Evolutionary conservation across 2,888 invertebrate species (phyloP), one percentile per base, ranked within the genome.

Genomic region (Plebejus anna): DNA sequence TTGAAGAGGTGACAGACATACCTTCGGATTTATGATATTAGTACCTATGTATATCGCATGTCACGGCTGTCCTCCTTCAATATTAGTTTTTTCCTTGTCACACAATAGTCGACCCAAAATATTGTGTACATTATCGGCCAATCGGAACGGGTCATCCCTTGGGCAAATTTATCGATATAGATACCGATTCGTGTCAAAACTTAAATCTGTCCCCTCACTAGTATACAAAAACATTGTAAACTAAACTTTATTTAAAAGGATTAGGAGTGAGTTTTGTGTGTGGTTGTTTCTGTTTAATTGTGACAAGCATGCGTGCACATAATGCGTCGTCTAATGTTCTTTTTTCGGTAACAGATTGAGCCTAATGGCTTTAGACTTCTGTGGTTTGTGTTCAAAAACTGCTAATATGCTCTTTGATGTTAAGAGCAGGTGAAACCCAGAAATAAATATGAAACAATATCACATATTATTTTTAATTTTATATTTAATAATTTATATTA

Each of bases 231-330:
- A 16, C 59, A 36, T 47, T 72, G 71, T 11, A 76, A 61, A 61
- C 28, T 72, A 11, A 36, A 76, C 51, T 59, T 28, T 61, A 42
- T 16, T 0, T 2, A 1, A 13, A 28, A 6, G 4, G 9, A 1
- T 59, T 61, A 76, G 72, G 61, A 36, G 7, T 28, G 32, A 72
- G 16, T 76, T 76, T 73, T 5, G 59, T 66, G 32, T 32, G 32
- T 75, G 76, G 76, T 78, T 75, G 70, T 77, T 77, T 79, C 32
- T 78, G 80, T 80, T 80, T 80, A 80, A 78, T 78, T 80, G 80
- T 80, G 82, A 81, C 80, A 80, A 79, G 81, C 80, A 82, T 83
- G 81, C 78, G 80, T 75, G 76, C 76, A 76, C 73, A 76, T 79
- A 80, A 80, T 79, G 79, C 78, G 77, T 76, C 76, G 79, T 80